These are phyloP conservation scores for Willisornis vidua DNA, from an alignment of 2,113 vertebrate species.

Conservation along the genomic window DNA sequence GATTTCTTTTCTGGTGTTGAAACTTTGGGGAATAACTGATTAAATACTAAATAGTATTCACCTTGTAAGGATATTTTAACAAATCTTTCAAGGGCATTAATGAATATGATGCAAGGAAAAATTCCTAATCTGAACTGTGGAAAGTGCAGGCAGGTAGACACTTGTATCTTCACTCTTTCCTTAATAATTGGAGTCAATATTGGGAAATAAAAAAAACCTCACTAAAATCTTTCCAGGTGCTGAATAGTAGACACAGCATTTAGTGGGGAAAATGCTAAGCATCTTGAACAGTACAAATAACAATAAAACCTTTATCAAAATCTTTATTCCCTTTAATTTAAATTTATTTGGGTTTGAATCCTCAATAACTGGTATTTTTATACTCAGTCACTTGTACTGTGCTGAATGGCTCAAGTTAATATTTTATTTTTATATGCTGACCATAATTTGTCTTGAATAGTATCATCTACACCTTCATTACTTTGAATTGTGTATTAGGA, in stretches of 20 bases:
- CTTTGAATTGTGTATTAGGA: background rate
- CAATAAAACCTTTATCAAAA: background rate
- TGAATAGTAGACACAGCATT: background rate
- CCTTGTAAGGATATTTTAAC: background rate
- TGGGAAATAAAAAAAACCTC: background rate
- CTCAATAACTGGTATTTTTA: background rate
- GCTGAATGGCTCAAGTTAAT: background rate
- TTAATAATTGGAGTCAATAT: background rate
- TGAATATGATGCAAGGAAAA: background rate
- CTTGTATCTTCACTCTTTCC: background rate
- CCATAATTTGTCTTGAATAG: background rate
- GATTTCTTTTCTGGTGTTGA: background rate
- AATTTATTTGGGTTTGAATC: background rate
- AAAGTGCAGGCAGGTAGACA: background rate
- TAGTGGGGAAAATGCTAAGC: background rate
- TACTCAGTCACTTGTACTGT: background rate
- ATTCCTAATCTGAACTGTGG: background rate
- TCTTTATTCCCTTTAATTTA: background rate
- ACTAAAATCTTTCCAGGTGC: background rate
- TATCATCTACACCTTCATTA: background rate
- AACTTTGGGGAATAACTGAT: background rate
- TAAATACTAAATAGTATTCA: background rate
- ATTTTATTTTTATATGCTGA: background rate
- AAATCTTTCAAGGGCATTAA: background rate
- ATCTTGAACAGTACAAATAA: background rate